These are phyloP conservation scores for Orussus abietinus DNA, from an alignment of 1,140 invertebrate genomes.

Conservation along the genomic window DNA sequence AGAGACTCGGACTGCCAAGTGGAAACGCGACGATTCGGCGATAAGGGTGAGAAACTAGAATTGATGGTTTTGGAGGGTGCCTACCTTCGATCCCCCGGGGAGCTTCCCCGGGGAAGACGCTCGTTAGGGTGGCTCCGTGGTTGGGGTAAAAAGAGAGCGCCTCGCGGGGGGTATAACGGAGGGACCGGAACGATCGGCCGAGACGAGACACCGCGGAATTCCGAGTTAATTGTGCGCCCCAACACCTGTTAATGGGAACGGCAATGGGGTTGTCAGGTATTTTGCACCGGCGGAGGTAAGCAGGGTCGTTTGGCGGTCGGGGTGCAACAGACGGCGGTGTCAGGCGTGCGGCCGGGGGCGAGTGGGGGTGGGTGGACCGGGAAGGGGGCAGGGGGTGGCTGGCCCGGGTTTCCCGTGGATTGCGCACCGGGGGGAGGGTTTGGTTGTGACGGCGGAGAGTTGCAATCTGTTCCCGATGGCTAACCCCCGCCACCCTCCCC, in stretches of 20 bases:
- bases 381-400: background rate
- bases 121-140: no score
- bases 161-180: no score
- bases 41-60: no score
- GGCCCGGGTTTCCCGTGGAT: conserved; percentile 6
- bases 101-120: no score
- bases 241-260: conserved; percentile 42
- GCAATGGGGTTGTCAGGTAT: conserved; percentile 36
- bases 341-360: conserved; percentile 24
- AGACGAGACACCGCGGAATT: conserved; percentile 20
- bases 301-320: conserved; percentile 28
- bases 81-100: no score
- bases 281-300: conserved; percentile 36
- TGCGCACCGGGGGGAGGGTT: conserved; percentile 1
- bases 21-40: no score
- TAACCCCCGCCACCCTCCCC: conserved; percentile 18
- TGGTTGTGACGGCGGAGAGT: conserved; percentile 24
- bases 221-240: conserved; percentile 38
- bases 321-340: conserved; percentile 34
- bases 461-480: conserved; percentile 44
- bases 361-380: background rate
- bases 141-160: no score
- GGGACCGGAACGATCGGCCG: conserved; percentile 17
- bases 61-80: no score
- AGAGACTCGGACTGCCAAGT: no score